Evolutionary conservation across 1,140 invertebrate species (phyloP).

Genomic region (Periplaneta americana): DNA sequence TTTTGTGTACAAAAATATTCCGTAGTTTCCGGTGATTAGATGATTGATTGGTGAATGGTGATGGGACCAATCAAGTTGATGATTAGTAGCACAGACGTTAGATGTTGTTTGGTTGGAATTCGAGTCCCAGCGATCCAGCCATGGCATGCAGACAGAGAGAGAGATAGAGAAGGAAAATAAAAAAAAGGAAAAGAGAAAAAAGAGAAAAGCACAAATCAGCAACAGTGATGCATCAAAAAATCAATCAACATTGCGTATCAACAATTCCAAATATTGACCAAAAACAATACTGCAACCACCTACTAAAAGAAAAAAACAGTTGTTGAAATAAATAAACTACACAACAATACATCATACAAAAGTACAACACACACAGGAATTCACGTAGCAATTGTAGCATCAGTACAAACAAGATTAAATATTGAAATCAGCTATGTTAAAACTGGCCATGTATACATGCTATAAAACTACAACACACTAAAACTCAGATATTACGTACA

Average conservation of each 20-base stretch:
- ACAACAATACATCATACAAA: background rate
- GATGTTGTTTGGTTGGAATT: conserved; percentile 24
- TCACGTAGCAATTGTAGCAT: background rate
- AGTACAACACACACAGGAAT: background rate
- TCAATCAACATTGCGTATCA: background rate
- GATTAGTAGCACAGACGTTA: background rate
- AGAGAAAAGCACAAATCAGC: conserved; percentile 35
- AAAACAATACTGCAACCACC: background rate
- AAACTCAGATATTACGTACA: background rate
- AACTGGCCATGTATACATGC: background rate
- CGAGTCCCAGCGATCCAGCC: conserved; percentile 23
- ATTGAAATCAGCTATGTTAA: background rate
- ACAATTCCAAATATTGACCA: conserved; percentile 1
- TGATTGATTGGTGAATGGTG: background rate
- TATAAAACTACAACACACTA: background rate
- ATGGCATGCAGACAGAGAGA: conserved; percentile 46
- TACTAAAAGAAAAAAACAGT: background rate
- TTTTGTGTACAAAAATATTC: background rate
- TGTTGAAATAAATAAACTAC: background rate
- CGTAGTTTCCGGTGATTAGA: background rate
- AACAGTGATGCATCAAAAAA: conserved; percentile 1
- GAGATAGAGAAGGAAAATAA: conserved; percentile 36
- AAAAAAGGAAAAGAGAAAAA: conserved; percentile 44
- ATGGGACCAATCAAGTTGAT: background rate
- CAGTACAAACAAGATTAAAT: background rate